phyloP scores from a whole-genome alignment of 2,797 vertebrate genomes.

The Rallus crepitans region DNA sequence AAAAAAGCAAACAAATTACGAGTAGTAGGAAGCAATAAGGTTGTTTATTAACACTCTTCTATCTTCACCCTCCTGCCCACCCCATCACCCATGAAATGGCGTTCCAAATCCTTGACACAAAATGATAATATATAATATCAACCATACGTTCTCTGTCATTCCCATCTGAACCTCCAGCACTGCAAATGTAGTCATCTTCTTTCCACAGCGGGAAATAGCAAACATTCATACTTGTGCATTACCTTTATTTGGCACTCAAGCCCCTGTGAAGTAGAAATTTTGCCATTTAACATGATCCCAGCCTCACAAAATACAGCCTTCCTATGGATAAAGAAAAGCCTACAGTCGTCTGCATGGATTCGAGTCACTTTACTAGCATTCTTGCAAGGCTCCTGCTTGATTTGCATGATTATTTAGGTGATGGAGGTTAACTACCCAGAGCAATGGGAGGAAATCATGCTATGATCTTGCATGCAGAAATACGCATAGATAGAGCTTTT shows the following conservation, averaged over 20 bases:
- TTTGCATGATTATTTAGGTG: slow-evolving; percentile 44
- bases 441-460: slow-evolving; percentile 32
- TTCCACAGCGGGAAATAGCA: slow-evolving; percentile 39
- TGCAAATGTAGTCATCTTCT: slow-evolving; percentile 64
- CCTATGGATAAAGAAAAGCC: slow-evolving; percentile 30
- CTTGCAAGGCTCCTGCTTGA: background rate
- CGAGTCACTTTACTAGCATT: slow-evolving; percentile 9
- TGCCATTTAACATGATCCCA: slow-evolving; percentile 50
- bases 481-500: background rate
- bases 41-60: slow-evolving; percentile 75
- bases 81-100: slow-evolving; percentile 55
- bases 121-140: slow-evolving; percentile 64
- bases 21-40: slow-evolving; percentile 69
- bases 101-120: slow-evolving; percentile 67
- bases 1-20: slow-evolving; percentile 71
- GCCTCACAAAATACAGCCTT: slow-evolving; percentile 39
- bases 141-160: slow-evolving; percentile 74
- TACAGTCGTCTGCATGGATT: background rate
- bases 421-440: slow-evolving; percentile 46
- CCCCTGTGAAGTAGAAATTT: slow-evolving; percentile 48
- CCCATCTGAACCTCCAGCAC: slow-evolving; percentile 67
- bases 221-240: slow-evolving; percentile 60
- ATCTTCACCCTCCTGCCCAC: slow-evolving; percentile 70
- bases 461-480: background rate
- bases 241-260: slow-evolving; percentile 65